These are phyloP conservation scores for Cyclophora punctaria DNA, from an alignment of 2,888 invertebrate genomes.

Conservation along the genomic window DNA sequence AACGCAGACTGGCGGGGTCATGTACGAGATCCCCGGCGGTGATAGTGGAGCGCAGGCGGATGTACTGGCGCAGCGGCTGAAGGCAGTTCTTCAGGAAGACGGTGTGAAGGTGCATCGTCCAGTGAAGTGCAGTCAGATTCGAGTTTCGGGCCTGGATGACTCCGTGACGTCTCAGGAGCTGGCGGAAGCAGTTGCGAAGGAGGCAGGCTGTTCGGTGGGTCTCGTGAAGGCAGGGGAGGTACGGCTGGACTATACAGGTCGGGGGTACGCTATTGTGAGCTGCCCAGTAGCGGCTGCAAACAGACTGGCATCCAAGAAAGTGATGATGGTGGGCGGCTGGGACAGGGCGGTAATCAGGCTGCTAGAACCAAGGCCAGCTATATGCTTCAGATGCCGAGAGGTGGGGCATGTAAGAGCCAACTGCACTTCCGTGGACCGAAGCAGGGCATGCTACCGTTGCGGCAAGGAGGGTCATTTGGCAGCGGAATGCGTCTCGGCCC, in stretches of 20 bases:
- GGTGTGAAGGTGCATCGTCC: conserved; percentile 7
- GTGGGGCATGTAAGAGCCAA: conserved; percentile 9
- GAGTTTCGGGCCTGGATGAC: conserved; percentile 13
- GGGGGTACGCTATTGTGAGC: neutral
- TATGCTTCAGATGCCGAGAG: conserved; percentile 15
- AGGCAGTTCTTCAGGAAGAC: neutral
- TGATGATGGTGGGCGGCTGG: conserved; percentile 13
- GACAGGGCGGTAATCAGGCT: conserved; percentile 6
- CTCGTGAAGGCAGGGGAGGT: conserved; percentile 4
- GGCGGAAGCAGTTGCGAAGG: conserved; percentile 3
- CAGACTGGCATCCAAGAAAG: neutral
- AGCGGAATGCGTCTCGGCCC: neutral
- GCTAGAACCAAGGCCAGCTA: conserved; percentile 2
- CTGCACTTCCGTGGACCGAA: conserved; percentile 5
- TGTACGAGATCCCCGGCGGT: conserved; percentile 7
- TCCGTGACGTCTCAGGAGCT: conserved; percentile 8
- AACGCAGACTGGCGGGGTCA: conserved; percentile 7
- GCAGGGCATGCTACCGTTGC: conserved; percentile 9
- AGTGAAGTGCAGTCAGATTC: conserved; percentile 7
- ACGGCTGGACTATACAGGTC: neutral
- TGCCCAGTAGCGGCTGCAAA: conserved; percentile 4
- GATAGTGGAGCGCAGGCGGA: conserved; percentile 7
- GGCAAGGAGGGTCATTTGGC: conserved; percentile 1
- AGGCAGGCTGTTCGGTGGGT: conserved; percentile 1
- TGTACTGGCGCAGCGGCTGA: conserved; percentile 6